A percentile compares a stretch with the other conserved stretches of the same genome.
Evolutionary conservation across 2,113 vertebrate genomes (phyloP).

Genomic region (Odocoileus hemionus): DNA sequence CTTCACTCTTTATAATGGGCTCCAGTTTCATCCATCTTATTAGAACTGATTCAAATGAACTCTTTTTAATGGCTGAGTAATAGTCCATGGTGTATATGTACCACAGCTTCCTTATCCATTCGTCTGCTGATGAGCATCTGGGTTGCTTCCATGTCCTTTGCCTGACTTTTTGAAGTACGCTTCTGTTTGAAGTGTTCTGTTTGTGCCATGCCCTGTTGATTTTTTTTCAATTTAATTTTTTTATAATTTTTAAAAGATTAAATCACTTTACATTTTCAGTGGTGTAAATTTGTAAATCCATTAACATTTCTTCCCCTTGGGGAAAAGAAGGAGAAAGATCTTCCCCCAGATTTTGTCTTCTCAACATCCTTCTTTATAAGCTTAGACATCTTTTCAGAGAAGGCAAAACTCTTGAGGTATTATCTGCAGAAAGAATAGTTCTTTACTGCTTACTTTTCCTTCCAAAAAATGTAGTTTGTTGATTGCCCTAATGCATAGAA

Average conservation of each 20-base stretch:
- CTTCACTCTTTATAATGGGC: too few relatives aligned
- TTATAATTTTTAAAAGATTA: neutral
- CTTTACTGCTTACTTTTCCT: neutral
- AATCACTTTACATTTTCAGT: slow-evolving; percentile 17
- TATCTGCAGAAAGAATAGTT: neutral
- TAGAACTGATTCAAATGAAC: too few relatives aligned
- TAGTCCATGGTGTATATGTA: too few relatives aligned
- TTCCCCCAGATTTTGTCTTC: neutral
- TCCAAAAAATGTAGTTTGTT: neutral
- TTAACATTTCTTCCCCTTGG: neutral
- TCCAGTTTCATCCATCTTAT: too few relatives aligned
- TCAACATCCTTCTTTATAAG: neutral
- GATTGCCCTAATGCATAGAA: neutral
- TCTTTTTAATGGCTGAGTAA: too few relatives aligned
- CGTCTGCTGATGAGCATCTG: too few relatives aligned
- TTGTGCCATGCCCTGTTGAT: neutral
- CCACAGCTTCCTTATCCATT: too few relatives aligned
- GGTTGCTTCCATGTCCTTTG: neutral
- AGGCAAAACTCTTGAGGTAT: neutral
- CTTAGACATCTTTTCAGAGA: neutral
- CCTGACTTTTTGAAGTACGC: neutral
- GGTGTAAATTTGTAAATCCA: neutral
- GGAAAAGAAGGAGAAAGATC: neutral
- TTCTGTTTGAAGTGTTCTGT: neutral
- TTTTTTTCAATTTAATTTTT: neutral